phyloP scores from a whole-genome alignment of 2,888 invertebrate genomes.

The Parelbella ahira region DNA sequence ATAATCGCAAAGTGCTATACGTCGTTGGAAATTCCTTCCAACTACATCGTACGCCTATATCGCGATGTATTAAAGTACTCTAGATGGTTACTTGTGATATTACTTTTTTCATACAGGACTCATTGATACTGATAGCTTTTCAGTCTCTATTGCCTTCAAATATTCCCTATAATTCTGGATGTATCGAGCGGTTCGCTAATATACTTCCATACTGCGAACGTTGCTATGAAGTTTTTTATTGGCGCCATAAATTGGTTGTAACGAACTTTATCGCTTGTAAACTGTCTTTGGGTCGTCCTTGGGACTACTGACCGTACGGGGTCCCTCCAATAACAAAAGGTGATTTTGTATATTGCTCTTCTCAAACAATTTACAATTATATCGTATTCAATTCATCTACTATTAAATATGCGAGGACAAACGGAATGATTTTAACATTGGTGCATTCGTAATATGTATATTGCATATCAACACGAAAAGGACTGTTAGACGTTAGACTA shows the following conservation, averaged over 20 bases:
- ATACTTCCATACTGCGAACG: background rate
- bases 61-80: constrained; percentile 24
- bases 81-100: constrained; percentile 27
- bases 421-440: too few relatives aligned
- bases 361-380: constrained; percentile 25
- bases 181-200: constrained; percentile 11
- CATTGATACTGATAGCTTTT: constrained; percentile 26
- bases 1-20: too few relatives aligned
- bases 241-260: constrained; percentile 34
- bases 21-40: constrained; percentile 16
- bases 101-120: constrained; percentile 26
- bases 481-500: too few relatives aligned
- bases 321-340: constrained; percentile 29
- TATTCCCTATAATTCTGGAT: constrained; percentile 27
- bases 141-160: constrained; percentile 28
- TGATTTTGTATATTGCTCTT: constrained; percentile 29
- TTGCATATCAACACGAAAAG: too few relatives aligned
- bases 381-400: background rate
- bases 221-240: constrained; percentile 32
- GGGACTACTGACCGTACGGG: constrained; percentile 28
- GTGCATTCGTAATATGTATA: too few relatives aligned
- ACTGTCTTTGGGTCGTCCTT: constrained; percentile 32
- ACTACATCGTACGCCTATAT: constrained; percentile 12
- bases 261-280: constrained; percentile 35
- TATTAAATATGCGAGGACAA: too few relatives aligned